Evolutionary conservation across 2,113 vertebrate species (phyloP), one percentile per base, ranked within the genome.

Genomic region (Salvelinus namaycush): DNA sequence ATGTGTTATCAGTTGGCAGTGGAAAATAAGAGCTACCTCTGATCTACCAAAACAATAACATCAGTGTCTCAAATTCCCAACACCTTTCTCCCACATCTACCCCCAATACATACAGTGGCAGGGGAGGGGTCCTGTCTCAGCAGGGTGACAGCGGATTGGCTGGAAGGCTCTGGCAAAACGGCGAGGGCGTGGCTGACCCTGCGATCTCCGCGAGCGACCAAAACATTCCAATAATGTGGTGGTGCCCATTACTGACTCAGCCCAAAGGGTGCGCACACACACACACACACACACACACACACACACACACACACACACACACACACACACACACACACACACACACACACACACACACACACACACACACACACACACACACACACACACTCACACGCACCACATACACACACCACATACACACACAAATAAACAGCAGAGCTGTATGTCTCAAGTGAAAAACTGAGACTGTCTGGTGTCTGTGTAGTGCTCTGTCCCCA

Each of bases 101-200:
- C 67, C 29, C 78, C 20, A 65, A 89, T 94, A 95, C 94, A 78
- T 94, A 95, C 94, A 92, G 68, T 51, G 80, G 81, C 79, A 85
- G 51, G 73, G 77, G 66, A 65, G 86, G 39, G 90, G 92, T 14
- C 90, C 85, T 27, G 87, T 87, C 84, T 95, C 94, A 65, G 95
- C 94, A 65, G 95, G 95, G 76, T 91, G 83, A 89, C 94, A 95
- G 77, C 89, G 91, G 84, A 95, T 87, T 80, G 90, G 93, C 59
- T 85, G 93, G 87, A 94, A 84, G 49, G 89, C 87, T 80, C 89
- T 93, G 74, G 73, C 34, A 74, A 87, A 82, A 75, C 79, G 80
- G 66, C 81, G 85, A 81, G 86, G 88, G 87, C 82, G 85, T 66
- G 86, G 86, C 69, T 54, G 76, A 75, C 76, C 86, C 54, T 79